These are phyloP conservation scores for Nothocercus nigrocapillus DNA, from an alignment of 2,113 vertebrate species.

Conservation along the genomic window DNA sequence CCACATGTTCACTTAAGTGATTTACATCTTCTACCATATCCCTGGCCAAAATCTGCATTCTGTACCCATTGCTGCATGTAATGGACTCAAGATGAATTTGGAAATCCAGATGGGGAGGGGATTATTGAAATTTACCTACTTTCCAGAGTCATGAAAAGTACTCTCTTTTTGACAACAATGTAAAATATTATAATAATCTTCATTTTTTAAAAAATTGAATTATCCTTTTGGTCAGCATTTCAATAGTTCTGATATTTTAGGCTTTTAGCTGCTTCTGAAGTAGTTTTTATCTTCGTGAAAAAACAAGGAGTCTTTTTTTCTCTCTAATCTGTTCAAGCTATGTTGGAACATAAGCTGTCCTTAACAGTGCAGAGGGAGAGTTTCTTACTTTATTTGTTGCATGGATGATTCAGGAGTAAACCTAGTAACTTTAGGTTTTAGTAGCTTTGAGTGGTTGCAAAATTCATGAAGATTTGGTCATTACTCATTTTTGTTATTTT, in stretches of 20 bases:
- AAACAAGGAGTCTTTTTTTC: not conserved
- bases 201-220: not conserved
- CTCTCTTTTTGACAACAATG: not conserved
- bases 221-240: not conserved
- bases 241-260: not conserved
- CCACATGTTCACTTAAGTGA: slow-evolving; percentile 36
- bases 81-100: slow-evolving; percentile 13
- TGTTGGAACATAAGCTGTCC: not conserved
- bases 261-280: not conserved
- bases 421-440: not conserved
- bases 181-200: not conserved
- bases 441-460: not conserved
- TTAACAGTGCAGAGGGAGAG: not conserved
- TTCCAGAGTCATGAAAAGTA: not conserved
- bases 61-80: not conserved
- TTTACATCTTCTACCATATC: not conserved
- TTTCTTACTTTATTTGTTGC: not conserved
- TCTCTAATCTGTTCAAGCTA: not conserved
- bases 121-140: not conserved
- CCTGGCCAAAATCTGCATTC: not conserved
- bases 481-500: not conserved
- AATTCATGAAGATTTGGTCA: not conserved
- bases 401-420: not conserved
- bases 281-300: not conserved
- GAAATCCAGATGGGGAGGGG: not conserved